Evolutionary conservation across 2,888 invertebrate species (phyloP), one percentile per base, ranked within the genome.

Genomic region (Tryphoninae sp.): DNA sequence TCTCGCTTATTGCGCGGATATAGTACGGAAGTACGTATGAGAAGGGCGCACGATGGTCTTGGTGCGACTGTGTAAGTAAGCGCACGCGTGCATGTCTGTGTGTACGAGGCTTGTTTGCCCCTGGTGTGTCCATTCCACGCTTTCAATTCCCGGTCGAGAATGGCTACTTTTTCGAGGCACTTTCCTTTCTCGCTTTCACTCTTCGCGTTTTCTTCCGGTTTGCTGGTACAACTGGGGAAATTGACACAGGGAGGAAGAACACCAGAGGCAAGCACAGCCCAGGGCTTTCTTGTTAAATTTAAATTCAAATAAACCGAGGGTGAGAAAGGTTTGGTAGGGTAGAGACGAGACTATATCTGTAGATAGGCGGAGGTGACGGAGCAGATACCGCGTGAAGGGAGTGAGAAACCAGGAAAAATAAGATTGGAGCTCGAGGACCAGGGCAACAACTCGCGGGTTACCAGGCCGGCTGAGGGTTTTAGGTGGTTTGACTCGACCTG

Each of bases 281-380:
- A 53, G 26, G 71, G 81, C 74, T 85, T 87, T 84, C 87, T 87
- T 84, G 87, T 88, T 87, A 88, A 87, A 89, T 88, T 86, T 86
- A 85, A 87, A 89, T 89, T 88, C 86, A 74, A 84, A 86, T 87
- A 86, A 89, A 89, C 89, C 87, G 87, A 84, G 83, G 80, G 75
- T 42, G 76, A 23, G 65, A 59, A 19, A 33, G n/a, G 26, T 73
- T 59, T 65, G 61, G 58, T 33, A 74, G 82, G 84, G 80, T 83
- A 82, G 84, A 84, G 82, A 85, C 82, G 80, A 82, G 81, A 49
- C 13, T 22, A 59, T 68, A 13, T 19, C 45, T 26, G 80, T 26
- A 23, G 40, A 26, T 71, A 16, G 49, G 59, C 23, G 9, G 22
- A 59, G 71, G 59, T 55, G 26, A 42, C 58, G 62, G 51, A 26